Evolutionary conservation across 1,140 invertebrate genomes (phyloP).

Genomic region (Orchestia grillus): DNA sequence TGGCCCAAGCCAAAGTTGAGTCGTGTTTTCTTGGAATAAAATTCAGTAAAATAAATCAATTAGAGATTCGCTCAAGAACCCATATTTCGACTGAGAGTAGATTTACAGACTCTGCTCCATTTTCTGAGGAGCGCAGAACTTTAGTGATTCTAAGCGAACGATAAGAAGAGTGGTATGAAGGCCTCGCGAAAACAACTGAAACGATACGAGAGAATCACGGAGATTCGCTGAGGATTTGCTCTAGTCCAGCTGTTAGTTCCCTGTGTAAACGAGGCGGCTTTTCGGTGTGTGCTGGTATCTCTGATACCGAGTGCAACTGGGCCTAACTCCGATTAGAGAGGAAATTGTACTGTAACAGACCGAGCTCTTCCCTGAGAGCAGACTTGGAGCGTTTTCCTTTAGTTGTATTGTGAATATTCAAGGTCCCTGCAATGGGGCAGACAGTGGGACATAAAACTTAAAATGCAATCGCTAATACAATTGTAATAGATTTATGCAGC

Average conservation of each 20-base stretch:
- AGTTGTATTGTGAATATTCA: too few relatives aligned
- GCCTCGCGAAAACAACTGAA: neutral
- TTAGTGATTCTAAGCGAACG: neutral
- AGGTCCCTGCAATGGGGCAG: too few relatives aligned
- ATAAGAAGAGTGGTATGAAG: neutral
- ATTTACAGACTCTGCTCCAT: neutral
- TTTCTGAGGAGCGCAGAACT: neutral
- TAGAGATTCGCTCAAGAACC: neutral
- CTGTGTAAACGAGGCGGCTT: neutral
- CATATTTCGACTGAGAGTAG: neutral
- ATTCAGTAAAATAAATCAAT: neutral
- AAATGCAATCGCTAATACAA: too few relatives aligned
- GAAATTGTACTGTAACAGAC: neutral
- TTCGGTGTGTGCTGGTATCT: neutral
- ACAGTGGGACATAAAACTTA: too few relatives aligned
- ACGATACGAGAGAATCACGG: neutral
- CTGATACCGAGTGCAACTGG: neutral
- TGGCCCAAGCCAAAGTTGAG: neutral
- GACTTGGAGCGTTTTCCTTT: too few relatives aligned
- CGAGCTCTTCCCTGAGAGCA: too few relatives aligned
- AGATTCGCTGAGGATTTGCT: neutral
- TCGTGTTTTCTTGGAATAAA: neutral
- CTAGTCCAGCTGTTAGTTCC: neutral
- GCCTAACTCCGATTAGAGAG: neutral
- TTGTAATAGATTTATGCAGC: too few relatives aligned